Evolutionary conservation across 2,113 vertebrate genomes (phyloP).

Genomic region (Dunckerocampus dactyliophorus): DNA sequence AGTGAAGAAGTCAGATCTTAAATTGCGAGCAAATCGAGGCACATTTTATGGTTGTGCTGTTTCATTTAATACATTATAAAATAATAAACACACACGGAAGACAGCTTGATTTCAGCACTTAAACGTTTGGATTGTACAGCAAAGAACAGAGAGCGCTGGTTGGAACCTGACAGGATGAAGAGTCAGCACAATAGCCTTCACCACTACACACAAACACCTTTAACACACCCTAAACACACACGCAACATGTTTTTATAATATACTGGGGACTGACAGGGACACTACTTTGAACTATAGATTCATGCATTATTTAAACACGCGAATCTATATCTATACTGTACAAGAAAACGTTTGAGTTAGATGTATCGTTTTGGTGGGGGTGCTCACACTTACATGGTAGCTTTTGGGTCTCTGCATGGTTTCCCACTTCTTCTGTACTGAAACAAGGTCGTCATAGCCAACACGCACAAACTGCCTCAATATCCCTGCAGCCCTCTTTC

Average conservation of each 20-base stretch:
- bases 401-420: constrained; percentile 59
- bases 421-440: constrained; percentile 4
- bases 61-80: neutral
- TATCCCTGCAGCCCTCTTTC: constrained; percentile 3
- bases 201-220: constrained; percentile 17
- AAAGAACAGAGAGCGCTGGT: constrained; percentile 9
- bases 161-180: constrained; percentile 6
- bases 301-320: no score
- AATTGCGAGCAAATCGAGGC: neutral
- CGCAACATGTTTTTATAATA: neutral
- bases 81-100: neutral
- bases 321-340: neutral
- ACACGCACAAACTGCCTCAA: constrained; percentile 1
- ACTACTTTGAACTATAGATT: neutral
- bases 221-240: constrained; percentile 12
- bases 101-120: neutral
- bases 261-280: neutral
- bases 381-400: constrained; percentile 58
- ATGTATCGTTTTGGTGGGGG: neutral
- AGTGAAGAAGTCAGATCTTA: no score
- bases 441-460: constrained; percentile 36
- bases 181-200: constrained; percentile 25
- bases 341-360: neutral
- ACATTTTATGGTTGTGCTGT: neutral
- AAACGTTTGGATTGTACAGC: neutral